A percentile compares a stretch with the other conserved stretches of the same genome.
Evolutionary conservation across 2,888 invertebrate genomes (phyloP).

Genomic region (Melangyna quadrimaculata): DNA sequence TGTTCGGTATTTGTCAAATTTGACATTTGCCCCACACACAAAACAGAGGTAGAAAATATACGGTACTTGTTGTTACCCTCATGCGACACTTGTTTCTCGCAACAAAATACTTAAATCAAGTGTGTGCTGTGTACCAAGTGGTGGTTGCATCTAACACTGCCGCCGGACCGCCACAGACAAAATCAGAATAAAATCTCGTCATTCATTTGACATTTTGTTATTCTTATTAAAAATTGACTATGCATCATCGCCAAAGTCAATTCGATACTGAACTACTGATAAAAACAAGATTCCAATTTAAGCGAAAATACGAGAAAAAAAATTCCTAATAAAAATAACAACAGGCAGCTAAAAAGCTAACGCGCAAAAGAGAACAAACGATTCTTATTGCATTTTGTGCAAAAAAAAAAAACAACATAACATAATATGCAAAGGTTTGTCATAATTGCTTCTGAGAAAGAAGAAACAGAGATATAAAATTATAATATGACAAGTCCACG

Average conservation of each 20-base stretch:
- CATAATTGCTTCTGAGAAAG: not conserved
- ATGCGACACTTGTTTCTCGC: constrained; percentile 52
- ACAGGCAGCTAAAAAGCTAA: not conserved
- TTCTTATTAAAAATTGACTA: not conserved
- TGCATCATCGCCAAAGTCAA: constrained; percentile 15
- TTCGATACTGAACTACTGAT: constrained; percentile 11
- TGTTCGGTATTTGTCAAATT: constrained; percentile 66
- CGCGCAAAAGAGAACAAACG: constrained; percentile 49
- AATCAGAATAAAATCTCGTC: not conserved
- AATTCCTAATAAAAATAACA: not conserved
- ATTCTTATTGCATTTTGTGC: constrained; percentile 46
- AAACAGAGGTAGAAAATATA: not conserved
- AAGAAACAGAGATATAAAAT: constrained; percentile 24
- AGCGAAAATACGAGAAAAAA: not conserved
- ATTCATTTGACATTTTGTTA: not conserved
- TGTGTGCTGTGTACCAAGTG: not conserved
- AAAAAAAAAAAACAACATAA: not conserved
- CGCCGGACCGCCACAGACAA: no score
- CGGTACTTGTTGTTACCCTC: constrained; percentile 1
- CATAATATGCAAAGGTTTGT: constrained; percentile 31
- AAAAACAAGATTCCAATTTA: constrained; percentile 25
- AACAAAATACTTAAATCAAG: not conserved
- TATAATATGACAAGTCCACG: constrained; percentile 38
- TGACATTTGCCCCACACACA: constrained; percentile 60
- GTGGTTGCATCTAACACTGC: not conserved